Percentiles rank a stretch among this genome's conserved stretches.
Evolutionary conservation across 2,797 vertebrate genomes (phyloP).

Genomic region (Merluccius polli): DNA sequence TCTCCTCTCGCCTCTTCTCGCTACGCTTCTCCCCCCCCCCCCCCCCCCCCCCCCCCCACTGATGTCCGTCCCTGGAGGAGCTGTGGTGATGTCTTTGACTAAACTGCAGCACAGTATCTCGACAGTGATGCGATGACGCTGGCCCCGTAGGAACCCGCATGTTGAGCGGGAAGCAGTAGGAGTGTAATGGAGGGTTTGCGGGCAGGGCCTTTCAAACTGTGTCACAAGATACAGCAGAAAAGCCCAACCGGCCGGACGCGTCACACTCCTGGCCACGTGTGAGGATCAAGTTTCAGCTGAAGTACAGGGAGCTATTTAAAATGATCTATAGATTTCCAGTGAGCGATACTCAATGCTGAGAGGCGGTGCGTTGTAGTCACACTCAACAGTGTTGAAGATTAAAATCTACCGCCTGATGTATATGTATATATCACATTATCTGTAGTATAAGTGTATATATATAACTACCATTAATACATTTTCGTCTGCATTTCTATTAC

Average conservation of each 20-base stretch:
- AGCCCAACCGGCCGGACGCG: conserved; percentile 54
- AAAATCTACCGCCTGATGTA: too few relatives aligned
- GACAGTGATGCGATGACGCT: conserved; percentile 60
- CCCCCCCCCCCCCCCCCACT: conserved; percentile 18
- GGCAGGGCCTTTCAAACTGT: conserved; percentile 37
- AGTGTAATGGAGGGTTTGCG: conserved; percentile 67
- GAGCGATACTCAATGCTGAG: conserved; percentile 8
- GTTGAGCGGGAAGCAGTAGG: conserved; percentile 49
- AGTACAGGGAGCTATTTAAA: conserved; percentile 25
- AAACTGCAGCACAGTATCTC: conserved; percentile 69
- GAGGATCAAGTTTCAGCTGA: conserved; percentile 40
- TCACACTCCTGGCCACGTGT: conserved; percentile 35
- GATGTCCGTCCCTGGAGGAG: conserved; percentile 62
- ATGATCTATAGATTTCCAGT: conserved; percentile 24
- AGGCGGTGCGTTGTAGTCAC: too few relatives aligned
- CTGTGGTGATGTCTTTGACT: conserved; percentile 71
- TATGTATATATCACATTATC: too few relatives aligned
- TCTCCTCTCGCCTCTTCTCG: neutral
- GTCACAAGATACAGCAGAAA: conserved; percentile 45
- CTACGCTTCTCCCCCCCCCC: neutral
- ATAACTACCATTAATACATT: too few relatives aligned
- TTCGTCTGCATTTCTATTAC: too few relatives aligned
- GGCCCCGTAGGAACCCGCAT: conserved; percentile 55
- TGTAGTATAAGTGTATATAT: too few relatives aligned
- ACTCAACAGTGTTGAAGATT: too few relatives aligned